Percentiles rank a stretch among this genome's conserved stretches.
Conservation (phyloP, 2,888 invertebrate species). For the Eilema sororculum region DNA sequence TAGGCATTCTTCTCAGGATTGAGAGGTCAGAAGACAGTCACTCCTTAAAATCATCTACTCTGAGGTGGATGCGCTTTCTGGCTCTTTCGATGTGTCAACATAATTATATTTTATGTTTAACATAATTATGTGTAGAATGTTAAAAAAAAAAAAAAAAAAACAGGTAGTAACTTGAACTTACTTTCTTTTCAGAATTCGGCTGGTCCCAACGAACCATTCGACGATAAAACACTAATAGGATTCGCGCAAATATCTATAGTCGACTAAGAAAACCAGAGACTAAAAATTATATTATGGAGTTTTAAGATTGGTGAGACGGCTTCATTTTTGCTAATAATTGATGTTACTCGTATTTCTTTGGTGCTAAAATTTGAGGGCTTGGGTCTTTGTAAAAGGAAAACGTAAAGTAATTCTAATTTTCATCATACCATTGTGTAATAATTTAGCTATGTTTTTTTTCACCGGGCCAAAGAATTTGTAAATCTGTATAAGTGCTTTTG, state of each 20-base stretch:
- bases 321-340: constrained; percentile 38
- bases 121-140: too few species aligned
- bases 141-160: too few species aligned
- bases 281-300: constrained; percentile 26
- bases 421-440: constrained; percentile 27
- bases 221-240: constrained; percentile 97
- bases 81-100: too few species aligned
- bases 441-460: constrained; percentile 46
- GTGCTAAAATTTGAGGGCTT: constrained; percentile 58
- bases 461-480: constrained; percentile 52
- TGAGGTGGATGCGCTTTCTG: too few species aligned
- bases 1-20: too few species aligned
- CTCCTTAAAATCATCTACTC: too few species aligned
- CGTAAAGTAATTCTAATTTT: constrained; percentile 36
- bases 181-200: constrained; percentile 89
- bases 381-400: constrained; percentile 27
- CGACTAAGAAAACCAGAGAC: constrained; percentile 84
- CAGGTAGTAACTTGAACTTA: not conserved
- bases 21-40: too few species aligned
- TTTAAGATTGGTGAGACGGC: constrained; percentile 17
- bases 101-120: too few species aligned
- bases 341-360: constrained; percentile 53
- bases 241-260: constrained; percentile 98
- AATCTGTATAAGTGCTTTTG: constrained; percentile 36
- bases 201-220: constrained; percentile 93